phyloP scores from a whole-genome alignment of 2,888 invertebrate genomes.

The Lagria hirta region DNA sequence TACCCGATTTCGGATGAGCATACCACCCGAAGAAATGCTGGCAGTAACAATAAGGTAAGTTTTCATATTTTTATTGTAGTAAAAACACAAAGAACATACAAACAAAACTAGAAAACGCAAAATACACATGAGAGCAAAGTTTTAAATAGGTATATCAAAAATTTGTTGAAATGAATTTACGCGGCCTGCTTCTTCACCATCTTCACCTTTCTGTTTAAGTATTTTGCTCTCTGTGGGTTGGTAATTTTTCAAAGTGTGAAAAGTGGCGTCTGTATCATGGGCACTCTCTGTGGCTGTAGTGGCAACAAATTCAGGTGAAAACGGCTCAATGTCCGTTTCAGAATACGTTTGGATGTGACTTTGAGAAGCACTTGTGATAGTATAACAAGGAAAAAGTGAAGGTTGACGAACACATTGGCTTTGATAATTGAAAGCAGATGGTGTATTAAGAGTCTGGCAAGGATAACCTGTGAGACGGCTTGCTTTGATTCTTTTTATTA shows the following conservation, averaged over 20 bases:
- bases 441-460: neutral
- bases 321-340: no score
- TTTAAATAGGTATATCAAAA: neutral
- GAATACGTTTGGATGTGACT: no score
- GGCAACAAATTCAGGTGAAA: no score
- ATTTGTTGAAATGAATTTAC: neutral
- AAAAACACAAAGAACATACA: no score
- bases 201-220: no score
- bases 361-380: no score
- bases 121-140: neutral
- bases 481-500: neutral
- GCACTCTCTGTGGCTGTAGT: no score
- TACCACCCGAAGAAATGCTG: slow-evolving; percentile 16
- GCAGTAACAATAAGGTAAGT: slow-evolving; percentile 9
- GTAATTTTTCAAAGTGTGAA: no score
- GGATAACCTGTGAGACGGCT: neutral
- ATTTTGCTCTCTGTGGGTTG: no score
- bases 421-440: neutral
- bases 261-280: no score
- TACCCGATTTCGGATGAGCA: slow-evolving; percentile 9
- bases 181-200: neutral
- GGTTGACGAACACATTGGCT: neutral
- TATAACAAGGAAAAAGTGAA: neutral
- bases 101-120: neutral
- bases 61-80: no score